Percentiles rank a stretch among this genome's conserved stretches.
Evolutionary conservation across 92 coral and sea anemone species (phyloP).

Genomic region (Zoanthus sansibaricus): DNA sequence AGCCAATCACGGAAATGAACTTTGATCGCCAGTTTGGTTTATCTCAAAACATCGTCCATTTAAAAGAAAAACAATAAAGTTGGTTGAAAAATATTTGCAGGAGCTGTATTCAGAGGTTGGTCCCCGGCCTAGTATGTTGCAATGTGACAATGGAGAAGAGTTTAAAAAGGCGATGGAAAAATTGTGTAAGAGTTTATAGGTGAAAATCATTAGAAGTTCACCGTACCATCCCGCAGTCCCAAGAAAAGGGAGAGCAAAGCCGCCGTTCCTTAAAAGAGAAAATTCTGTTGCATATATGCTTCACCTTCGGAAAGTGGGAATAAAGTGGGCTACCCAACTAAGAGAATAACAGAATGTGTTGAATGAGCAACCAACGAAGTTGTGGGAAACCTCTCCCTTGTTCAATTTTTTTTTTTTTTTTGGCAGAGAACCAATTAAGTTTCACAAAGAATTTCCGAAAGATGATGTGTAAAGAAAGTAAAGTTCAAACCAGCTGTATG

Average conservation of each 20-base stretch:
- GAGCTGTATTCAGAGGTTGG: slow-evolving; percentile 5
- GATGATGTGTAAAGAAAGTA: too few species aligned
- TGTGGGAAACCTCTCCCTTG: too few species aligned
- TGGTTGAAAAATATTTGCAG: slow-evolving; percentile 7
- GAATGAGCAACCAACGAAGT: too few species aligned
- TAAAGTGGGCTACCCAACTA: slow-evolving; percentile 60
- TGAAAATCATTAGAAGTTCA: slow-evolving; percentile 53
- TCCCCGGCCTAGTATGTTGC: slow-evolving; percentile 56
- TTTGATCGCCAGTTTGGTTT: too few species aligned
- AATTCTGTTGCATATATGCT: slow-evolving; percentile 20
- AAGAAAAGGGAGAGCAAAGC: slow-evolving; percentile 54
- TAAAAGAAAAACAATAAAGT: slow-evolving; percentile 39
- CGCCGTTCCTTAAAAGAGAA: slow-evolving; percentile 55
- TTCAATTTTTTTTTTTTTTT: too few species aligned
- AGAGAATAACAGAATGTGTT: slow-evolving; percentile 53
- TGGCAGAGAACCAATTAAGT: too few species aligned
- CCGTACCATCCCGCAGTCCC: slow-evolving; percentile 74
- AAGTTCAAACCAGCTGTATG: too few species aligned
- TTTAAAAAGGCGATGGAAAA: slow-evolving; percentile 42
- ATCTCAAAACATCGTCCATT: too few species aligned
- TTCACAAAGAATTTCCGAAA: too few species aligned
- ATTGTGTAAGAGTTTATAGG: slow-evolving; percentile 35
- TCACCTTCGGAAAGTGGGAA: slow-evolving; percentile 37
- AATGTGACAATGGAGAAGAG: slow-evolving; percentile 62
- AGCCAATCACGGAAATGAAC: too few species aligned